phyloP scores from a whole-genome alignment of 2,888 invertebrate genomes.

The Belgica antarctica region DNA sequence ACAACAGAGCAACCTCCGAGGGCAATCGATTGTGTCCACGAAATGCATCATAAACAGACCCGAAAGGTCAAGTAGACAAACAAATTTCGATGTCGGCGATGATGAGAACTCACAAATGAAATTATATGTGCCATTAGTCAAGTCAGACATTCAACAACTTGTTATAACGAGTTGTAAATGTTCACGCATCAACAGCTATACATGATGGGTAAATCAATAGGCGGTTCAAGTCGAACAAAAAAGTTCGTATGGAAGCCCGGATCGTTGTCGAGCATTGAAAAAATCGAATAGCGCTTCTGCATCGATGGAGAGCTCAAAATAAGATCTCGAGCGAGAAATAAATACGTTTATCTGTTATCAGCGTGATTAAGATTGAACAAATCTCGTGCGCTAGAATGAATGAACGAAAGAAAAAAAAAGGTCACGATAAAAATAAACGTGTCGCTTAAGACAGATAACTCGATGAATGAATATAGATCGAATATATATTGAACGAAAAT shows the following conservation, averaged over 20 bases:
- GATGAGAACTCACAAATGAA: no score
- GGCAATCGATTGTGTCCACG: background rate
- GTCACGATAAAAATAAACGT: slow-evolving; percentile 6
- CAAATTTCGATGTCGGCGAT: no score
- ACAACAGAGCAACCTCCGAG: background rate
- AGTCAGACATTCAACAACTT: no score
- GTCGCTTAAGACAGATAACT: background rate
- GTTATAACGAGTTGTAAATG: background rate
- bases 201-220: slow-evolving; percentile 16
- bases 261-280: background rate
- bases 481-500: background rate
- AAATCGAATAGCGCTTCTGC: background rate
- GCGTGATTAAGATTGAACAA: background rate
- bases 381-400: background rate
- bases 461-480: slow-evolving; percentile 10
- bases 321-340: background rate
- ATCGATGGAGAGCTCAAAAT: background rate
- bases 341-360: background rate
- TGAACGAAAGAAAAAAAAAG: background rate
- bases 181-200: slow-evolving; percentile 7
- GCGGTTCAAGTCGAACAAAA: background rate
- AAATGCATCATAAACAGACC: background rate
- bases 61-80: background rate
- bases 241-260: background rate
- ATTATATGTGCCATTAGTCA: no score